Percentiles rank a stretch among this genome's conserved stretches.
These are phyloP conservation scores for Dryobotodes eremita DNA, from an alignment of 2,888 invertebrate species.

Conservation along the genomic window DNA sequence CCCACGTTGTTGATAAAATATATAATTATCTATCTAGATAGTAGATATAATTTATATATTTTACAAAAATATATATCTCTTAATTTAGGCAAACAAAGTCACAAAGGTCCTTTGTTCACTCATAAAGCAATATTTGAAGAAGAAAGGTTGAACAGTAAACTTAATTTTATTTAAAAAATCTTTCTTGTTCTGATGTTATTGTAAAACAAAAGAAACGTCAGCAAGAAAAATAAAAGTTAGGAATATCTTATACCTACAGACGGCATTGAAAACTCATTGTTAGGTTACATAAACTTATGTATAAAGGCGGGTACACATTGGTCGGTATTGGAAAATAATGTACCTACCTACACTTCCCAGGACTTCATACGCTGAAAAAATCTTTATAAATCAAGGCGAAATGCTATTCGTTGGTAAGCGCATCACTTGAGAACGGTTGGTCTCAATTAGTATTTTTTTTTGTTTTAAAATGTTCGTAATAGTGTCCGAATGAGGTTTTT, in stretches of 20 bases:
- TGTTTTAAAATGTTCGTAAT: not conserved
- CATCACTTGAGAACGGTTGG: not conserved
- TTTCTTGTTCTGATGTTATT: not conserved
- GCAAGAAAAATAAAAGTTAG: not conserved
- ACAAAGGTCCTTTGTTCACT: not conserved
- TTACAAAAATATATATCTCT: not conserved
- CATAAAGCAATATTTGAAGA: slow-evolving; percentile 19
- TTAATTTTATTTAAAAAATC: slow-evolving; percentile 11
- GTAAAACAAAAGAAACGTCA: not conserved
- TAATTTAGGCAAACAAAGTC: not conserved
- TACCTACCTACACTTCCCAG: too few relatives aligned
- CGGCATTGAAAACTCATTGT: not conserved
- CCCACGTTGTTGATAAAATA: not conserved
- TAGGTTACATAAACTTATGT: not conserved
- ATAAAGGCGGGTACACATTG: not conserved
- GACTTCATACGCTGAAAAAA: not conserved
- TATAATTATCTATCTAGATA: not conserved
- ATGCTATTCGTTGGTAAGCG: not conserved
- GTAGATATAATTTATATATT: not conserved
- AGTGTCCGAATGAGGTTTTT: not conserved
- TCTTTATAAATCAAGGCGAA: not conserved
- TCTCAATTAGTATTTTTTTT: not conserved
- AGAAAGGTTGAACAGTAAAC: not conserved
- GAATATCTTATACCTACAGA: not conserved
- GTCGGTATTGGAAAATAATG: not conserved